These are phyloP conservation scores for Fistularia commersonii DNA, from an alignment of 2,797 vertebrate species.

Conservation along the genomic window DNA sequence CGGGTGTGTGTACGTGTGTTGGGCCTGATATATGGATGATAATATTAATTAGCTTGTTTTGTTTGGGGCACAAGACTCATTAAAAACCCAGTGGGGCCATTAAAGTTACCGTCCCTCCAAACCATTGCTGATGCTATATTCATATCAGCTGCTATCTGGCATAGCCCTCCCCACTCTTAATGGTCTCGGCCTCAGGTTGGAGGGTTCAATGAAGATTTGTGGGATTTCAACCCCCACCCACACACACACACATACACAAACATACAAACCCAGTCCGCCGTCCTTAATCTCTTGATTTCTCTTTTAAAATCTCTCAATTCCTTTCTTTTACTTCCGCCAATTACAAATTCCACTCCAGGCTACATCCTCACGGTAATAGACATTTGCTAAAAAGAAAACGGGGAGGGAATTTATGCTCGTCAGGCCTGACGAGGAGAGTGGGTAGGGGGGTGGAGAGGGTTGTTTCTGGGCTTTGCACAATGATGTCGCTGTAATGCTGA, in stretches of 20 bases:
- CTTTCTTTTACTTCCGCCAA: constrained; percentile 13
- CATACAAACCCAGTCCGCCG: constrained; percentile 23
- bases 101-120: constrained; percentile 82
- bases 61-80: constrained; percentile 85
- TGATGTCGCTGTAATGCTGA: constrained; percentile 72
- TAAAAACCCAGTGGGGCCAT: constrained; percentile 84
- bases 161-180: constrained; percentile 68
- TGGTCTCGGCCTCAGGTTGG: constrained; percentile 79
- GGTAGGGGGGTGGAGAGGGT: constrained; percentile 37
- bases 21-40: constrained; percentile 82
- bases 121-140: constrained; percentile 74
- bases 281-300: constrained; percentile 45
- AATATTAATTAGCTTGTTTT: constrained; percentile 86
- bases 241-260: constrained; percentile 1
- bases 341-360: constrained; percentile 49
- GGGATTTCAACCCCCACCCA: constrained; percentile 39
- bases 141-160: constrained; percentile 69
- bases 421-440: constrained; percentile 24
- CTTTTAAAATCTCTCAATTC: constrained; percentile 32
- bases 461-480: constrained; percentile 71
- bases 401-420: constrained; percentile 47
- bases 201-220: constrained; percentile 74
- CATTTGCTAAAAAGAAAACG: constrained; percentile 52
- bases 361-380: constrained; percentile 41
- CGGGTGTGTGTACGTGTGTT: constrained; percentile 62